phyloP scores from a whole-genome alignment of 2,888 invertebrate species.

The Volucella inflata region DNA sequence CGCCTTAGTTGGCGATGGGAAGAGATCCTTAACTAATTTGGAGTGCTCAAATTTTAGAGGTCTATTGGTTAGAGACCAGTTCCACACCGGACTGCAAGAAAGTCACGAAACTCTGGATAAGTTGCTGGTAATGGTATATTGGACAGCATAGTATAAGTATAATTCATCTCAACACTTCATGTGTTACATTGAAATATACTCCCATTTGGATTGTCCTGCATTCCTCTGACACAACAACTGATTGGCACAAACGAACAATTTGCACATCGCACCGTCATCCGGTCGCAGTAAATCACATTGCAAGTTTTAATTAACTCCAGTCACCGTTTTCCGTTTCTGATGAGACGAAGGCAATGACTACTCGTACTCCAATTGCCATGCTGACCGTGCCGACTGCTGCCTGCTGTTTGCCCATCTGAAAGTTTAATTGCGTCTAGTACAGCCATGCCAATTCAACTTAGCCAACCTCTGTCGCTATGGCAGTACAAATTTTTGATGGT shows the following conservation, averaged over 20 bases:
- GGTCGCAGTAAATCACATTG: constrained; percentile 47
- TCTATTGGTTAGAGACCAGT: no score
- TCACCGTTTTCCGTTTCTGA: constrained; percentile 40
- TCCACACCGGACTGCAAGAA: no score
- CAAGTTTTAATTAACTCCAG: constrained; percentile 61
- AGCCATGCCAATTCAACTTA: constrained; percentile 7
- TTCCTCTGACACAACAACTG: no score
- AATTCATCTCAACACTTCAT: no score
- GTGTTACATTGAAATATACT: no score
- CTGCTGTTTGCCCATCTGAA: constrained; percentile 34
- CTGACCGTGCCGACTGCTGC: background rate
- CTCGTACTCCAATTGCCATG: background rate
- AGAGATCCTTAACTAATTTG: no score
- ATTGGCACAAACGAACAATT: constrained; percentile 2
- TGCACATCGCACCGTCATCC: constrained; percentile 14
- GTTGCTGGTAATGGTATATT: no score
- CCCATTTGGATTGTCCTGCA: no score
- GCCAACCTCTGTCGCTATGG: constrained; percentile 38
- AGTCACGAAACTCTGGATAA: no score
- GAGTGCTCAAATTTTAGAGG: no score
- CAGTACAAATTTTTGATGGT: constrained; percentile 46
- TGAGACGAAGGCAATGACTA: constrained; percentile 44
- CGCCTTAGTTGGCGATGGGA: no score
- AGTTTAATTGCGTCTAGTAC: constrained; percentile 63
- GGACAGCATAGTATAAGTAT: no score